Conservation (phyloP, 2,888 invertebrate genomes). For the Phlogophora meticulosa region DNA sequence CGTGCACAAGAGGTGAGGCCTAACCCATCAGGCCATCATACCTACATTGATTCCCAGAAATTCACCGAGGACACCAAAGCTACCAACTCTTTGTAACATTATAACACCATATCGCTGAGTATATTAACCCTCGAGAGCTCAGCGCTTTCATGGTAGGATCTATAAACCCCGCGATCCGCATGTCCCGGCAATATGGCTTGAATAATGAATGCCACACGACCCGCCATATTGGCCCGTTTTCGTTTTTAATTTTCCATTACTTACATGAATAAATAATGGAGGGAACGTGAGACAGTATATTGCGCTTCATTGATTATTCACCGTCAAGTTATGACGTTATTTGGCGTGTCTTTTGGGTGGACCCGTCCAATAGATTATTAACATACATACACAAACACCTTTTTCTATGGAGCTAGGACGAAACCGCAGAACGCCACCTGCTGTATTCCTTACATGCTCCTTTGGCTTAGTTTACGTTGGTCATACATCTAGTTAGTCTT, state of each 20-base stretch:
- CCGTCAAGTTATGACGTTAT: constrained; percentile 31
- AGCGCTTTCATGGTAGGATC: constrained; percentile 68
- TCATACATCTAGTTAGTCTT: too few relatives aligned
- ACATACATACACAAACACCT: too few relatives aligned
- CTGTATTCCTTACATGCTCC: too few relatives aligned
- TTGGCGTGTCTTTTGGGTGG: not conserved
- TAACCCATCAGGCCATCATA: too few relatives aligned
- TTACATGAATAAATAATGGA: constrained; percentile 74
- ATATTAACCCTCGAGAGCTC: constrained; percentile 59
- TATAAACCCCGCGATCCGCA: constrained; percentile 76
- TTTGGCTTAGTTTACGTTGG: too few relatives aligned
- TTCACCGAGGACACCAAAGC: not conserved
- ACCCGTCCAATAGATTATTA: too few relatives aligned
- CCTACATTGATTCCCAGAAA: not conserved
- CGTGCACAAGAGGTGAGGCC: too few relatives aligned
- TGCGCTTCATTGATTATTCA: constrained; percentile 58
- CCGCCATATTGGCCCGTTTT: constrained; percentile 80
- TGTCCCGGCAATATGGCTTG: constrained; percentile 76
- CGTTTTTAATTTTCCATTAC: constrained; percentile 84
- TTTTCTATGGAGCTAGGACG: too few relatives aligned
- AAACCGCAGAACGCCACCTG: too few relatives aligned
- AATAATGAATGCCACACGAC: constrained; percentile 81
- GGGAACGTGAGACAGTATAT: constrained; percentile 53
- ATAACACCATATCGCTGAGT: constrained; percentile 42
- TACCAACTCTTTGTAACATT: constrained; percentile 3